Conservation (phyloP, 2,113 vertebrate species). For the Dicerorhinus sumatrensis region DNA sequence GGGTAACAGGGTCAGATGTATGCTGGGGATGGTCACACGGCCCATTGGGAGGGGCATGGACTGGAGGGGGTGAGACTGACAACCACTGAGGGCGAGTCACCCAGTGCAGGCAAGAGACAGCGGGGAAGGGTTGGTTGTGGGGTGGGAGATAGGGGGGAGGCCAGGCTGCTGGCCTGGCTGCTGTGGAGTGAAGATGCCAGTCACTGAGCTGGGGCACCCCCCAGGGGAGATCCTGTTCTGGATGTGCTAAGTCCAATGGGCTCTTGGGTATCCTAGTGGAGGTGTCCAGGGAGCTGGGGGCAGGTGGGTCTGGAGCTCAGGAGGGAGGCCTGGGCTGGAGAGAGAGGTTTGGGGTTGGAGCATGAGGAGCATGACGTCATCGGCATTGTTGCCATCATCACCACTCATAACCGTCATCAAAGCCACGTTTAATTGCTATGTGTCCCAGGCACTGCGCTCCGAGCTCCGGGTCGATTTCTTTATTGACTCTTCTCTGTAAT, state of each 20-base stretch:
- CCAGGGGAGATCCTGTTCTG: not conserved
- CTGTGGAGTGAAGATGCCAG: not conserved
- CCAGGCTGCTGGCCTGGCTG: not conserved
- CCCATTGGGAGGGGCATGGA: not conserved
- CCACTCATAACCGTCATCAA: not conserved
- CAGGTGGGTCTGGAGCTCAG: too few relatives aligned
- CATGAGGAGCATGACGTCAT: accelerated
- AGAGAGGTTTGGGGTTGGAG: not conserved
- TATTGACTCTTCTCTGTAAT: not conserved
- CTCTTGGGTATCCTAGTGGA: not conserved
- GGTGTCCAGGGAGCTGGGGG: not conserved
- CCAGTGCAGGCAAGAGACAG: not conserved
- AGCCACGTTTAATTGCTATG: not conserved
- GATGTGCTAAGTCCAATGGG: not conserved
- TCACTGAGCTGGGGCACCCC: not conserved
- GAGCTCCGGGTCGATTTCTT: not conserved
- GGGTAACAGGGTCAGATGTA: not conserved
- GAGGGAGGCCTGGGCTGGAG: not conserved
- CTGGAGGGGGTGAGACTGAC: not conserved
- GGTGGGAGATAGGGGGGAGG: not conserved
- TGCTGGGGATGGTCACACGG: not conserved
- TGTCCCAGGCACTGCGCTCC: not conserved
- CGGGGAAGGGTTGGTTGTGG: not conserved
- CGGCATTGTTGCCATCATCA: accelerated
- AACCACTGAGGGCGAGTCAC: not conserved